Percentiles rank a stretch among this genome's conserved stretches.
Evolutionary conservation across 2,888 invertebrate species (phyloP).

Genomic region (Zaprionus bogoriensis): DNA sequence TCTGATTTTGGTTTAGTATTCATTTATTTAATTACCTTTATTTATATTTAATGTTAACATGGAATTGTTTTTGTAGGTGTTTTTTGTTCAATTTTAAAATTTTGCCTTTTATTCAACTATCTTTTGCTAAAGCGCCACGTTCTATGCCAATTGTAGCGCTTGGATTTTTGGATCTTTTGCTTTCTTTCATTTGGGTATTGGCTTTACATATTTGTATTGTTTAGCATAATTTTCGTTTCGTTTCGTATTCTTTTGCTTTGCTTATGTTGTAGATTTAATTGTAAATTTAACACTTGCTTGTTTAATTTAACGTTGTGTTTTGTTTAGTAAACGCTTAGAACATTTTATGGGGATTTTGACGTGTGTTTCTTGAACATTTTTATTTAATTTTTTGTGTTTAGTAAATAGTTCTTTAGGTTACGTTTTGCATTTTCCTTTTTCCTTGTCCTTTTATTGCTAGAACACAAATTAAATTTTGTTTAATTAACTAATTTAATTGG

Average conservation of each 20-base stretch:
- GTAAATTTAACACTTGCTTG: constrained; percentile 77
- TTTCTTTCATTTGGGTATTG: constrained; percentile 35
- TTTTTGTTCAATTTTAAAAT: constrained; percentile 63
- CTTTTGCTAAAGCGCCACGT: constrained; percentile 55
- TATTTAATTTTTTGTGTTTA: constrained; percentile 53
- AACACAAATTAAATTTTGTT: constrained; percentile 74
- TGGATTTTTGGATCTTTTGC: constrained; percentile 37
- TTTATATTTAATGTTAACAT: constrained; percentile 83
- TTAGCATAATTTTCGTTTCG: constrained; percentile 45
- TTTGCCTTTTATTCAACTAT: constrained; percentile 69
- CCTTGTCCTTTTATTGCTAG: constrained; percentile 68
- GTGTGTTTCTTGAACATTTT: constrained; percentile 57
- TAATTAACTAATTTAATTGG: constrained; percentile 74
- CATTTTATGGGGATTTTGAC: constrained; percentile 59
- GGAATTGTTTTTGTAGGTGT: constrained; percentile 82
- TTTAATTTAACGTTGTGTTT: constrained; percentile 69
- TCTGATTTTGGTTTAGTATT: constrained; percentile 53
- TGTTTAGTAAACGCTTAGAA: constrained; percentile 74
- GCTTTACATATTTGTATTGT: constrained; percentile 58
- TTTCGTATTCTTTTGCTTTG: constrained; percentile 40
- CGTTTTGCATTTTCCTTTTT: constrained; percentile 18
- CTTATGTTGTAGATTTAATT: constrained; percentile 72
- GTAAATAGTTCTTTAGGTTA: constrained; percentile 41
- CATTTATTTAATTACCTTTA: constrained; percentile 73
- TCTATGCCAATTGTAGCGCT: constrained; percentile 61